These are phyloP conservation scores for Sporophila hypoxantha DNA, from an alignment of 2,113 vertebrate genomes.

Conservation along the genomic window DNA sequence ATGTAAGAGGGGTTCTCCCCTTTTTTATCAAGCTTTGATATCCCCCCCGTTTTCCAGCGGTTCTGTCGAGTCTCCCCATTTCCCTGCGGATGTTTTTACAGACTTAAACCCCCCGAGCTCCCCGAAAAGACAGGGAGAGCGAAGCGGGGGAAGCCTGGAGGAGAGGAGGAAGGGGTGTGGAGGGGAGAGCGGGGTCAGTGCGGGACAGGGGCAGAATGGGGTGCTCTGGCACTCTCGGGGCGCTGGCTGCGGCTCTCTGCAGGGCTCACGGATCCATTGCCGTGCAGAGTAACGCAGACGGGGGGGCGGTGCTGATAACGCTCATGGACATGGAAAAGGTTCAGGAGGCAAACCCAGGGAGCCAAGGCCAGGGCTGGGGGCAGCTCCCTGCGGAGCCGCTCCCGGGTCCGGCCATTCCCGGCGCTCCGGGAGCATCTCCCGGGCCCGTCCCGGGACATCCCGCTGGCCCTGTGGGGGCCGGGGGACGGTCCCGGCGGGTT, in stretches of 20 bases:
- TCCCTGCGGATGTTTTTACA: not conserved
- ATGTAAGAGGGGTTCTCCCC: not conserved
- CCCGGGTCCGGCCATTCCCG: not conserved
- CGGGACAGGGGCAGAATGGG: rapidly evolving
- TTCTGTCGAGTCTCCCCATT: not conserved
- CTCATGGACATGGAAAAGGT: rapidly evolving
- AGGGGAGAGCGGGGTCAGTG: not conserved
- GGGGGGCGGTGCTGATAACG: not conserved
- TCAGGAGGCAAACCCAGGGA: not conserved
- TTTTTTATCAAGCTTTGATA: not conserved
- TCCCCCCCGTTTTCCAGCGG: rapidly evolving
- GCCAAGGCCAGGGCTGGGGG: not conserved
- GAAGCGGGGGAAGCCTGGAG: not conserved
- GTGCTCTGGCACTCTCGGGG: not conserved
- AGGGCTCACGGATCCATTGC: rapidly evolving
- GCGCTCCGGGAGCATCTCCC: not conserved
- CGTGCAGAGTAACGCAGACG: rapidly evolving
- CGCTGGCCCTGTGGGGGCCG: rapidly evolving
- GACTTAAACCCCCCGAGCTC: rapidly evolving
- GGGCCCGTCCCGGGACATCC: not conserved
- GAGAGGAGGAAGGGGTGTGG: not conserved
- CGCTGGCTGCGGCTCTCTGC: not conserved
- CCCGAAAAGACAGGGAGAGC: not conserved
- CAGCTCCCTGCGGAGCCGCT: not conserved
- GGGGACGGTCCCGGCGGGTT: not conserved